phyloP scores from a whole-genome alignment of 1,140 invertebrate species.

The Magallana angulata region DNA sequence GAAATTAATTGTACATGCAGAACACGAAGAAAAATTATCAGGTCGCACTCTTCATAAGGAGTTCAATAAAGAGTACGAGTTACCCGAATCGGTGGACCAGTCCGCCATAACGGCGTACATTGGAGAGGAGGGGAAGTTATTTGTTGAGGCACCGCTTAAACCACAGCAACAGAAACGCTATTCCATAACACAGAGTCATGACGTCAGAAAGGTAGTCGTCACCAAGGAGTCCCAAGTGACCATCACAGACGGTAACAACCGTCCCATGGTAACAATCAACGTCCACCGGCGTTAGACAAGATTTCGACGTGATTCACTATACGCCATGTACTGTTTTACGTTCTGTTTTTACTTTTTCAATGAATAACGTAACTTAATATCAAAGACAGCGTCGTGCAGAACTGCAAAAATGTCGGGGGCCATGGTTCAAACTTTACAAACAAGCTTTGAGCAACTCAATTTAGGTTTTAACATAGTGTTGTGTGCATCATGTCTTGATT shows the following conservation, averaged over 20 bases:
- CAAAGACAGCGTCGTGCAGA: too few species aligned
- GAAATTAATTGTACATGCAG: slow-evolving; percentile 76
- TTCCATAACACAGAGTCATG: slow-evolving; percentile 73
- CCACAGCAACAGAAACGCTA: slow-evolving; percentile 68
- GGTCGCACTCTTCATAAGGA: slow-evolving; percentile 77
- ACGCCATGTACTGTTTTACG: too few species aligned
- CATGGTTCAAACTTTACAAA: neutral
- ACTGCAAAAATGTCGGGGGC: neutral
- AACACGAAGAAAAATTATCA: slow-evolving; percentile 76
- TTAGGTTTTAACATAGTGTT: neutral
- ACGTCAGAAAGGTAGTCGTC: slow-evolving; percentile 73
- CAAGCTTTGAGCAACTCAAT: neutral
- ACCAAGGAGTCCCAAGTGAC: slow-evolving; percentile 75
- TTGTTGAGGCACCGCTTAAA: slow-evolving; percentile 77
- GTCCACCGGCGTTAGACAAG: slow-evolving; percentile 63
- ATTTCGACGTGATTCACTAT: too few species aligned
- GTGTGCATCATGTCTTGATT: neutral
- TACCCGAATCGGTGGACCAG: slow-evolving; percentile 78
- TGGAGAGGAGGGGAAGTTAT: slow-evolving; percentile 75
- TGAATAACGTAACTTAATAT: too few species aligned
- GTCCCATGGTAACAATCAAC: slow-evolving; percentile 75
- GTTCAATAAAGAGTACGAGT: slow-evolving; percentile 79
- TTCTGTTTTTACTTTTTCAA: too few species aligned
- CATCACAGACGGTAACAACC: slow-evolving; percentile 71
- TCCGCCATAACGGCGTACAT: slow-evolving; percentile 77